Percentiles rank a stretch among this genome's conserved stretches.
Conservation (phyloP, 1,140 invertebrate species). For the Drosophila mojavensis region DNA sequence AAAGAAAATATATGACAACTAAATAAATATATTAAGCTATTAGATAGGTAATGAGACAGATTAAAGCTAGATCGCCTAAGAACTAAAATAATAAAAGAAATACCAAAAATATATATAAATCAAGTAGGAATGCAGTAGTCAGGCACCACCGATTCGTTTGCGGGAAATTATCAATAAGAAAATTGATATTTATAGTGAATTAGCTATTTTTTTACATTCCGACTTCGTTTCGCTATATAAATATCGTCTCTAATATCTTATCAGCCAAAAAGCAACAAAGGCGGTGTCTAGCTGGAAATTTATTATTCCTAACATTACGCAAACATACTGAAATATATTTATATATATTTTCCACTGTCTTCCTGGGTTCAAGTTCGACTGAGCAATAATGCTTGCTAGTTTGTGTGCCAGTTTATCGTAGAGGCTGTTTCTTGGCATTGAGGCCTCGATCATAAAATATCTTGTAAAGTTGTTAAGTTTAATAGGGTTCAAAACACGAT, state of each 20-base stretch:
- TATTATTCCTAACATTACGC: not conserved
- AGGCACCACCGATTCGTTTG: too few species aligned
- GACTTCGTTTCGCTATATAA: too few species aligned
- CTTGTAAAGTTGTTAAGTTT: conserved; percentile 32
- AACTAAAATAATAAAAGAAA: not conserved
- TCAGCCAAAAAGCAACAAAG: not conserved
- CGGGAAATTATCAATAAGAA: too few species aligned
- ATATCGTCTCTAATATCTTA: not conserved
- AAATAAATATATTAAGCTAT: not conserved
- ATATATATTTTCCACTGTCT: too few species aligned
- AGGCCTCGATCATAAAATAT: conserved; percentile 10
- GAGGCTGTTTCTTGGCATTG: conserved; percentile 32
- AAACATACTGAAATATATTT: too few species aligned
- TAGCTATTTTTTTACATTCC: too few species aligned
- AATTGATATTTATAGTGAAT: too few species aligned
- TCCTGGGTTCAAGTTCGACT: conserved; percentile 11
- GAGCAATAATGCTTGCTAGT: conserved; percentile 2
- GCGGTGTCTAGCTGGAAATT: not conserved
- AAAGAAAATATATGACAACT: too few species aligned
- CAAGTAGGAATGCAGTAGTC: too few species aligned
- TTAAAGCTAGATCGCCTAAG: conserved; percentile 2
- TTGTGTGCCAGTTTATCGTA: conserved; percentile 2
- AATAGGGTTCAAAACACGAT: conserved; percentile 28
- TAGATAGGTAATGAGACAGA: conserved; percentile 14
- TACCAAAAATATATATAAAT: too few species aligned